phyloP scores from a whole-genome alignment of 2,888 invertebrate genomes.

The Agrochola circellaris region DNA sequence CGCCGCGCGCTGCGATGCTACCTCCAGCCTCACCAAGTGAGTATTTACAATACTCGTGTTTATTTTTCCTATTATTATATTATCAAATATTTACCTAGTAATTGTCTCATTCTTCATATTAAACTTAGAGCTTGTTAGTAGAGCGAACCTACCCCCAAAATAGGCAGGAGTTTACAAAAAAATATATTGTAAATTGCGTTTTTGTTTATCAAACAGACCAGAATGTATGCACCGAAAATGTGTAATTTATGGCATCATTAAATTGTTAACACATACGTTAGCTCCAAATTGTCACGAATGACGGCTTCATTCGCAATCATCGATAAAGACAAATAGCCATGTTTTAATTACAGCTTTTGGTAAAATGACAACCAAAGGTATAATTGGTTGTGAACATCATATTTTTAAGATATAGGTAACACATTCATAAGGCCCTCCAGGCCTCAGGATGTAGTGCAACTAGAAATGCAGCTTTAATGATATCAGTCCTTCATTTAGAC shows the following conservation, averaged over 20 bases:
- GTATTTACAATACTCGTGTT: slow-evolving; percentile 61
- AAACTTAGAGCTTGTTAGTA: background rate
- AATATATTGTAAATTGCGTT: background rate
- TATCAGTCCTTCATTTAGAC: slow-evolving; percentile 40
- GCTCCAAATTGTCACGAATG: background rate
- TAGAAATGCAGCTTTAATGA: slow-evolving; percentile 23
- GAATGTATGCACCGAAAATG: background rate
- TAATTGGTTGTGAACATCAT: background rate
- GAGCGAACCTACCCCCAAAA: background rate
- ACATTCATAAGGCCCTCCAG: background rate
- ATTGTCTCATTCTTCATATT: background rate
- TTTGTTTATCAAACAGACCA: background rate
- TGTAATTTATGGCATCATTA: background rate
- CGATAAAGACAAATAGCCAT: background rate
- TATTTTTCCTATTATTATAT: background rate
- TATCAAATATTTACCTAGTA: background rate
- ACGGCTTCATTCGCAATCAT: background rate
- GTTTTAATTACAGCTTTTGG: background rate
- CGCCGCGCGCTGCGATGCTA: slow-evolving; percentile 84
- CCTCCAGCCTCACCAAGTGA: slow-evolving; percentile 87
- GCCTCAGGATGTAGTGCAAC: slow-evolving; percentile 11
- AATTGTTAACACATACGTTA: background rate
- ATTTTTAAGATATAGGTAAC: background rate
- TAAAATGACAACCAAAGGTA: background rate
- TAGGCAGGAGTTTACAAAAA: background rate